Base-by-base conservation (phyloP, 1,140 invertebrate genomes). In the Steinernema khuongi region DNA sequence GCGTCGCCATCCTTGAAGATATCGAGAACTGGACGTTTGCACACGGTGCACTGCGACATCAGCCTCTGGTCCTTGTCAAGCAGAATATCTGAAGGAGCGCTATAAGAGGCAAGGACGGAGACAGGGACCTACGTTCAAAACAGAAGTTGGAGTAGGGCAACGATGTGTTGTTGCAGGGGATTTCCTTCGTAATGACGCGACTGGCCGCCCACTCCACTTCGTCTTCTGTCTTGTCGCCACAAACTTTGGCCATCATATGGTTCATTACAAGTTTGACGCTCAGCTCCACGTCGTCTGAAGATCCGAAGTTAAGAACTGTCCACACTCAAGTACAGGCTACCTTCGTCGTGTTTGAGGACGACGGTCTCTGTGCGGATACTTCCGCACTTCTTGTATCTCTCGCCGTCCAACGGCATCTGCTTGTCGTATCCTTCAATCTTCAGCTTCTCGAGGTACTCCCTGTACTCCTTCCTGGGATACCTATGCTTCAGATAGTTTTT, bases 121-220 rank as follows among this genome's bases (percentile, higher is more conserved):
- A 26, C 14, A 60, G n/a, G 26, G 4, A 26, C 50, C 2, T 60
- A 60, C 50, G 50, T 4, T 60, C 50, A 60, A 60, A 60, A 22
- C 50, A 60, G 19, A n/a, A 60, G 11, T 60, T 60, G 50, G 50
- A 60, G 26, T 60, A 60, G 7, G 50, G 50, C 22, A 60, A 60
- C 22, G 50, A 60, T 2, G 50, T 60, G 50, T 26, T 60, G 50
- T 7, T 22, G 19, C 50, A 60, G 7, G 26, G 7, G 14, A 60
- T 22, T 17, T 60, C 50, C 19, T 60, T 60, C 4, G 14, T 60
- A 7, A 14, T 2, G 26, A 60, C 14, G 19, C 50, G 50, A 22
- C 14, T 14, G 19, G 11, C 26, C 4, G 50, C 7, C 7, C 2
- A n/a, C 19, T 60, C 50, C 4, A 60, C 50, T 60, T 60, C 50